Percentiles rank a stretch among this genome's conserved stretches.
Conservation (phyloP, 2,113 vertebrate species). For the Lepidothrix coronata region DNA sequence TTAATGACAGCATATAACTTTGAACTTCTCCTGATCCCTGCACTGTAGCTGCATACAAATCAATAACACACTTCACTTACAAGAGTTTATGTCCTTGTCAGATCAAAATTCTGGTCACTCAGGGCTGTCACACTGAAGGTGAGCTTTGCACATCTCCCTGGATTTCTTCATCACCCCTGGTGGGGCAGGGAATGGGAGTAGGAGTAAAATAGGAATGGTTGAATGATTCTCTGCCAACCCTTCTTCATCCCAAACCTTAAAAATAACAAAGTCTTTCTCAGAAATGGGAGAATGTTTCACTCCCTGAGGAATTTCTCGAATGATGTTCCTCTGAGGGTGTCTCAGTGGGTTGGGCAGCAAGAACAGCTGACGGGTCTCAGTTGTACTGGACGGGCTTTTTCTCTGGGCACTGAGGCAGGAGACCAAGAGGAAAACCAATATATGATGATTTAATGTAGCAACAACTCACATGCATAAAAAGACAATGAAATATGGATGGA, state of each 20-base stretch:
- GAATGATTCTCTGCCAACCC: not conserved
- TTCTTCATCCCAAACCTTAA: not conserved
- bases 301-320: not conserved
- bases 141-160: not conserved
- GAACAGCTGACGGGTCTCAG: not conserved
- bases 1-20: constrained; percentile 16
- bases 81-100: constrained; percentile 48
- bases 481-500: not conserved
- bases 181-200: not conserved
- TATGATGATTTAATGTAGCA: not conserved
- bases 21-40: constrained; percentile 57
- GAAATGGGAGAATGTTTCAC: not conserved
- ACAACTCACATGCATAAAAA: not conserved
- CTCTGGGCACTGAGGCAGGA: not conserved
- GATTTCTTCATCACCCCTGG: not conserved
- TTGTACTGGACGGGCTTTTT: not conserved
- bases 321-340: not conserved
- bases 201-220: not conserved
- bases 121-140: not conserved
- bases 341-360: not conserved
- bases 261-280: not conserved
- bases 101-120: constrained; percentile 29
- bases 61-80: constrained; percentile 37
- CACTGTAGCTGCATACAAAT: constrained; percentile 52
- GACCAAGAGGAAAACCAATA: not conserved